phyloP scores from a whole-genome alignment of 2,113 vertebrate species.

The Barbus barbus region DNA sequence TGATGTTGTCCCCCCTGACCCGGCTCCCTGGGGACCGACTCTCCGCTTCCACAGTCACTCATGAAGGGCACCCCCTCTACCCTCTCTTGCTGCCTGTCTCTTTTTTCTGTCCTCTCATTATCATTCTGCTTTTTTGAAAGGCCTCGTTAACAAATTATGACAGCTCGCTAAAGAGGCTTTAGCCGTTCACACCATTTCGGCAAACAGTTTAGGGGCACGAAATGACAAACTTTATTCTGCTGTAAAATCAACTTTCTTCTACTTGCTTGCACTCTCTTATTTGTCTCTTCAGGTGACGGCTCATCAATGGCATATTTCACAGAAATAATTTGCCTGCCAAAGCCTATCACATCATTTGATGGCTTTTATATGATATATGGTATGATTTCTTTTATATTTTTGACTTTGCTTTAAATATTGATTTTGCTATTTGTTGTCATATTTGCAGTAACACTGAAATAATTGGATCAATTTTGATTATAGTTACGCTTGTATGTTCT shows the following conservation, averaged over 20 bases:
- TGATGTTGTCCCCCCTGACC: constrained; percentile 75
- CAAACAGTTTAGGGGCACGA: constrained; percentile 68
- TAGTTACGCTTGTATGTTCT: no score
- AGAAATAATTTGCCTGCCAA: constrained; percentile 43
- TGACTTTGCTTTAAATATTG: no score
- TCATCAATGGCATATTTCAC: constrained; percentile 38
- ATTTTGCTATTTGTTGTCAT: neutral
- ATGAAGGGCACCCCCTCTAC: constrained; percentile 72
- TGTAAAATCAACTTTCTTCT: constrained; percentile 15
- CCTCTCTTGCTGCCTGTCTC: constrained; percentile 44
- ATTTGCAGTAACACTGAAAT: neutral
- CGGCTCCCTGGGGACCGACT: constrained; percentile 74
- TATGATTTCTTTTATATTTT: neutral
- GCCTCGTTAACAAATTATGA: constrained; percentile 84
- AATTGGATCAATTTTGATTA: no score
- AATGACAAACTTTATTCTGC: constrained; percentile 52
- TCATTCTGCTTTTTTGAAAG: constrained; percentile 71
- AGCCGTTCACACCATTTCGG: constrained; percentile 73
- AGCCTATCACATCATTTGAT: constrained; percentile 42
- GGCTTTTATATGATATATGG: constrained; percentile 38
- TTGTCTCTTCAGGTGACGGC: constrained; percentile 44
- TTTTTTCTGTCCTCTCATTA: constrained; percentile 62
- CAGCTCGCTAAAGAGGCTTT: constrained; percentile 78
- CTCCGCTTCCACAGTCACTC: constrained; percentile 74
- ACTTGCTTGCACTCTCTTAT: constrained; percentile 24